Base-by-base conservation (phyloP, 1,140 invertebrate genomes). In the Nautilus pompilius region DNA sequence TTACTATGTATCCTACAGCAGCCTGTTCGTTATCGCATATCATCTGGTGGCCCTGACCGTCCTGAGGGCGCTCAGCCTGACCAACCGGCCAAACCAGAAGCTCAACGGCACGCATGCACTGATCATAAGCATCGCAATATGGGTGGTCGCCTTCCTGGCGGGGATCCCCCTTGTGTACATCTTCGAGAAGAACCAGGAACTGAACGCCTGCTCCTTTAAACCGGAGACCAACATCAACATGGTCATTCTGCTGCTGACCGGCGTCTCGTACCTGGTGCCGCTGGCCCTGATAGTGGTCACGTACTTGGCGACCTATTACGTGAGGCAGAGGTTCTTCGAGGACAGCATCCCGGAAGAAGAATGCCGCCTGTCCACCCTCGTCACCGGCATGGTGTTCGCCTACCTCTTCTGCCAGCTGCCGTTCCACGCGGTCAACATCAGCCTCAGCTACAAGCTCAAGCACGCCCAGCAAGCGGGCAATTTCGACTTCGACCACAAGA, bases 341-440 rank as follows among this genome's bases (percentile, higher is more conserved):
- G 77, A 79, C 54, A 79, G 77, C 58, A 78, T 78, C 58, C 74
- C 76, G 1, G 34, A 36, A 2, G 45, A 69, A 6, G 74, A 77
- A 54, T 67, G 70, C 36, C 66, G 72, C 46, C 66, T 75, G 22
- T 76, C 76, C 6, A 60, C 69, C 48, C 71, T 79, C 58, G 75
- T 78, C 4, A 69, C 69, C 0, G 54, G 62, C 3, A 59, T 79
- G 10, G 68, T 79, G 17, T 46, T 71, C 17, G 66, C 64, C 10
- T 79, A 76, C 48, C 62, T 67, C 10, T 49, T 78, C 24, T 78
- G 71, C 58, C 70, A 71, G 53, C 56, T 79, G 2, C 77, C 77
- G 0, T 69, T 64, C 48, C 70, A 77, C 51, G 66, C 71, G 15
- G 53, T 72, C 2, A 58, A 57, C 22, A 30, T 78, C 3, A 63